Evolutionary conservation across 1,140 invertebrate genomes (phyloP).

Genomic region (Drosophila oshimai): DNA sequence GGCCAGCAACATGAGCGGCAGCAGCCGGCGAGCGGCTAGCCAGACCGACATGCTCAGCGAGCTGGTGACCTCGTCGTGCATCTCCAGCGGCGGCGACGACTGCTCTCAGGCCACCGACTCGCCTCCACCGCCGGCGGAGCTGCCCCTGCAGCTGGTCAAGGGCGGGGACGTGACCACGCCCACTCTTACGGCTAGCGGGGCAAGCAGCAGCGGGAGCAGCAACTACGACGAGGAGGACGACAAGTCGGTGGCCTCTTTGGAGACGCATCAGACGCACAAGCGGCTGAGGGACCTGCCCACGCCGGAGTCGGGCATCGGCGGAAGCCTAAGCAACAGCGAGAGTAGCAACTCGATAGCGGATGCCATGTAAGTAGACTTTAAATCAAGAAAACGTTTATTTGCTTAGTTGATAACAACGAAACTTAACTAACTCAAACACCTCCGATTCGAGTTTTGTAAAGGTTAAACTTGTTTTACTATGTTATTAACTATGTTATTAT

Average conservation of each 20-base stretch:
- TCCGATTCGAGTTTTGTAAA: no score
- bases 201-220: slow-evolving; percentile 48
- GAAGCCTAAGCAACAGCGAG: slow-evolving; percentile 76
- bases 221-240: slow-evolving; percentile 67
- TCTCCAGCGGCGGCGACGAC: slow-evolving; percentile 63
- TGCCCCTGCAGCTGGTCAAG: not conserved
- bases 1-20: slow-evolving; percentile 26
- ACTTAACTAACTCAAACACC: no score
- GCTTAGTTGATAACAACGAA: no score
- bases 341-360: slow-evolving; percentile 71
- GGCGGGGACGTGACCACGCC: not conserved
- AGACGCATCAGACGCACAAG: slow-evolving; percentile 59
- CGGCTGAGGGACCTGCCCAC: slow-evolving; percentile 61
- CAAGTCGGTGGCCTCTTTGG: slow-evolving; percentile 63
- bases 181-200: not conserved
- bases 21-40: slow-evolving; percentile 43
- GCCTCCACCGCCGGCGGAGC: slow-evolving; percentile 2
- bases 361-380: slow-evolving; percentile 59
- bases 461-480: no score
- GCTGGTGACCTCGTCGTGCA: slow-evolving; percentile 74
- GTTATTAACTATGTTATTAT: no score
- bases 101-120: slow-evolving; percentile 49
- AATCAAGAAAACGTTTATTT: not conserved
- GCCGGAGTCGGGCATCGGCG: slow-evolving; percentile 76
- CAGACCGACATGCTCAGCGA: slow-evolving; percentile 75